Evolutionary conservation across 2,888 invertebrate genomes (phyloP).

Genomic region (Athalia circularis): DNA sequence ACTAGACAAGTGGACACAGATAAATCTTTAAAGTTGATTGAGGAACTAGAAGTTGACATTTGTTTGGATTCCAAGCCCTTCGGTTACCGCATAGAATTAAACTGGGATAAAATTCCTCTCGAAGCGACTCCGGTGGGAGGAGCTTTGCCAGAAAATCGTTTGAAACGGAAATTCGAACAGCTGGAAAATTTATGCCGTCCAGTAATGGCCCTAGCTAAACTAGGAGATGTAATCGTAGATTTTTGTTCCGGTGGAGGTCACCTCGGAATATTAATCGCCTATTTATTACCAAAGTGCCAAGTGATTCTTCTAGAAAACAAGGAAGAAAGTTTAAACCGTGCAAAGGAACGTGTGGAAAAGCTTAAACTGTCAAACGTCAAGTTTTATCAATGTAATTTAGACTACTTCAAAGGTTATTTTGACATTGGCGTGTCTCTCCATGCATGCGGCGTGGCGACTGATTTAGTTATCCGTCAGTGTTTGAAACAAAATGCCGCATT

Average conservation of each 20-base stretch:
- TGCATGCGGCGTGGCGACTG: constrained; percentile 96
- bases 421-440: constrained; percentile 93
- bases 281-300: constrained; percentile 85
- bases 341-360: constrained; percentile 81
- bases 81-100: constrained; percentile 74
- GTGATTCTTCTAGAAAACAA: constrained; percentile 94
- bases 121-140: constrained; percentile 87
- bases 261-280: constrained; percentile 90
- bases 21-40: constrained; percentile 76
- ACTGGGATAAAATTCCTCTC: constrained; percentile 84
- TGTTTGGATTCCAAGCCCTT: constrained; percentile 69
- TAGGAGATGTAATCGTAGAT: constrained; percentile 87
- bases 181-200: constrained; percentile 89
- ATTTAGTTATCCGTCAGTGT: constrained; percentile 92
- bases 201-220: constrained; percentile 82
- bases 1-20: constrained; percentile 88
- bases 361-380: constrained; percentile 84
- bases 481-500: constrained; percentile 85
- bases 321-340: constrained; percentile 87
- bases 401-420: constrained; percentile 89
- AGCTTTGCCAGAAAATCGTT: constrained; percentile 84
- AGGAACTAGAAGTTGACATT: constrained; percentile 74
- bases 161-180: constrained; percentile 89
- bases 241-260: constrained; percentile 97
- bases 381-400: constrained; percentile 92